Base-by-base conservation (phyloP, 2,888 invertebrate species). In the Didymodactylos carnosus region DNA sequence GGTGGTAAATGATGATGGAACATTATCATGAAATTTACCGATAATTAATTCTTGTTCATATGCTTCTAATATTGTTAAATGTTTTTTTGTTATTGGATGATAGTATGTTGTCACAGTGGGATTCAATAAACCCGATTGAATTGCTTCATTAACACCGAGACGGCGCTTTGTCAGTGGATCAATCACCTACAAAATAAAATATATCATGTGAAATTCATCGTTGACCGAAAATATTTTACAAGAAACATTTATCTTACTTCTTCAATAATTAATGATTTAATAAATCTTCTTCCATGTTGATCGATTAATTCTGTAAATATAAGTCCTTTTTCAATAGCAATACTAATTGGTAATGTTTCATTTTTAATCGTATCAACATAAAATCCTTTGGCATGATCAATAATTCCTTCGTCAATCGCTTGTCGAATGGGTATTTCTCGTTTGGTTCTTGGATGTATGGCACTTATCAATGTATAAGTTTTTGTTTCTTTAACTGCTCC, bases 321-420 rank as follows among this genome's bases (percentile, higher is more conserved):
- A 11, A 75, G 41, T 13, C 71, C 72, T 25, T 6, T 40, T 23
- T 75, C 75, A 35, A 75, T 70, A 3, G 75, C 75, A 35, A 71
- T 46, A 62, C 71, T 75, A 13, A 75, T 75, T 23, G 75, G 29
- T 19, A 75, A 39, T 23, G 46, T 40, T 46, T 72, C 72, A 23
- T 69, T 69, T 35, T 23, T 75, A 7, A 40, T 10, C 13, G 51
- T 69, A 43, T 75, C 69, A 14, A 72, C 69, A 41, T 75, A 75
- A 25, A n/a, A 40, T 40, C 72, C 75, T 27, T 69, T 75, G 7
- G 49, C 72, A 14, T 71, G 70, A 49, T 75, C 75, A 13, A 75
- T 75, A 19, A 75, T 49, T 29, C 75, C 75, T n/a, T 72, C 70
- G 29, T 72, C 71, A 25, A 75, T 75, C 10, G 75, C 75, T 41